These are phyloP conservation scores for Sesamia nonagrioides DNA, from an alignment of 1,140 invertebrate species.

Conservation along the genomic window DNA sequence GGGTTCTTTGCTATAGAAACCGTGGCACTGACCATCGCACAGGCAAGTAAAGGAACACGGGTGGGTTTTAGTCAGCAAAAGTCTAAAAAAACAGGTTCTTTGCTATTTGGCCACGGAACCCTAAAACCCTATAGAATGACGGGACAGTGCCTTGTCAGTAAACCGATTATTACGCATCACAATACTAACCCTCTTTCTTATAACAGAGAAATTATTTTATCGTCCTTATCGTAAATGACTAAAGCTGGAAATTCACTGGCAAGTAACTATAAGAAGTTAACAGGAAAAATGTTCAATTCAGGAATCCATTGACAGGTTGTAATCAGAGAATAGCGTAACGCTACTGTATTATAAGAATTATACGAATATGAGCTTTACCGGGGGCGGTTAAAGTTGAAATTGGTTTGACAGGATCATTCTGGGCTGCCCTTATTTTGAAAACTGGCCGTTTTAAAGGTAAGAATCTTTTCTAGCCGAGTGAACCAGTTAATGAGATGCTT, in stretches of 20 bases:
- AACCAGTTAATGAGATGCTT: slow-evolving; percentile 8
- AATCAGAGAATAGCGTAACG: slow-evolving; percentile 43
- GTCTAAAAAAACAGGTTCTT: too few relatives aligned
- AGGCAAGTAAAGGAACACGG: too few relatives aligned
- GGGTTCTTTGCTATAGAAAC: too few relatives aligned
- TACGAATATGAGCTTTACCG: slow-evolving; percentile 19
- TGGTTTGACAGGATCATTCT: not conserved
- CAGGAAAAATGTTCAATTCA: slow-evolving; percentile 38
- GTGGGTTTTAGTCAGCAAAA: too few relatives aligned
- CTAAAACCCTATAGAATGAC: slow-evolving; percentile 56
- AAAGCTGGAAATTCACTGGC: not conserved
- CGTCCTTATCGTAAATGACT: not conserved
- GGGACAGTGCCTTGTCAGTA: slow-evolving; percentile 43
- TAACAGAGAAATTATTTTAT: not conserved
- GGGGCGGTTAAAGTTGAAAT: not conserved
- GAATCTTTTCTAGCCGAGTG: slow-evolving; percentile 33
- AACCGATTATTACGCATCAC: slow-evolving; percentile 42
- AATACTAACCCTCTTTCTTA: slow-evolving; percentile 23
- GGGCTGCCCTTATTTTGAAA: slow-evolving; percentile 36
- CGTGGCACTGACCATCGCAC: too few relatives aligned
- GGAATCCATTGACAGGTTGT: slow-evolving; percentile 39
- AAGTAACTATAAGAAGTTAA: not conserved
- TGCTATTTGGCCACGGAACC: too few relatives aligned
- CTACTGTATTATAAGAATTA: slow-evolving; percentile 46
- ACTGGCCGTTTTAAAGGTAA: slow-evolving; percentile 12